Percentiles rank a stretch among this genome's conserved stretches.
Conservation (phyloP, 2,113 vertebrate species). For the Nansenia antarctica region DNA sequence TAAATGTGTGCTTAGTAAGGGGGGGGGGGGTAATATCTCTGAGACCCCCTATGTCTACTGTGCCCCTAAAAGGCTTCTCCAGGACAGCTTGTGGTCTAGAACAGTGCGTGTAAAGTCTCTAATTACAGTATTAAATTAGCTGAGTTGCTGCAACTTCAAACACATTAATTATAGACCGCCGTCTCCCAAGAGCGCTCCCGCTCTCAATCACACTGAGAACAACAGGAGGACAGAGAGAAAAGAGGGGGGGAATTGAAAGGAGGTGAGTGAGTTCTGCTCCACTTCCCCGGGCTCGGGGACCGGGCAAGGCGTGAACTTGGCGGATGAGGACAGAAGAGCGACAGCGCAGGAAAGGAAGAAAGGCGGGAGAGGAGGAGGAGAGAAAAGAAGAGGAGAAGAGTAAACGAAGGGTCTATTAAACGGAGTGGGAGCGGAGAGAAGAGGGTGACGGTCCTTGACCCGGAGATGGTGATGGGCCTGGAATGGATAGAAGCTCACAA, state of each 20-base stretch:
- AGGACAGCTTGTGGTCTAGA: constrained; percentile 39
- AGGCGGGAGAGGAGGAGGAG: constrained; percentile 1
- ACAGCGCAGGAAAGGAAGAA: constrained; percentile 21
- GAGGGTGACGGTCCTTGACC: not conserved
- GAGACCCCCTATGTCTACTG: constrained; percentile 14
- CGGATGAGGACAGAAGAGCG: constrained; percentile 8
- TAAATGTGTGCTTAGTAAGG: no score
- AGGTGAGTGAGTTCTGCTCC: constrained; percentile 28
- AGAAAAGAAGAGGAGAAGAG: not conserved
- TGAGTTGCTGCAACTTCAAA: constrained; percentile 67
- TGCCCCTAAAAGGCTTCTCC: constrained; percentile 25
- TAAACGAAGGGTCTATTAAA: constrained; percentile 15
- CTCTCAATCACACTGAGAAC: constrained; percentile 48
- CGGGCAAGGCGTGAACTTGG: not conserved
- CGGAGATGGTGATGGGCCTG: not conserved
- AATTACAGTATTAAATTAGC: constrained; percentile 63
- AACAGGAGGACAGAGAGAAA: constrained; percentile 40
- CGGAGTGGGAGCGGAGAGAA: constrained; percentile 13
- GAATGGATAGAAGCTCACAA: not conserved
- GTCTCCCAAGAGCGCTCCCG: constrained; percentile 54
- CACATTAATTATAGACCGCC: constrained; percentile 66
- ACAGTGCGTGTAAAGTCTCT: constrained; percentile 46
- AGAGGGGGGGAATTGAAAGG: not conserved
- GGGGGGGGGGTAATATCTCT: no score
- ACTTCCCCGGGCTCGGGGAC: constrained; percentile 20